phyloP scores from a whole-genome alignment of 2,888 invertebrate species.

The Diaprepes abbreviatus region DNA sequence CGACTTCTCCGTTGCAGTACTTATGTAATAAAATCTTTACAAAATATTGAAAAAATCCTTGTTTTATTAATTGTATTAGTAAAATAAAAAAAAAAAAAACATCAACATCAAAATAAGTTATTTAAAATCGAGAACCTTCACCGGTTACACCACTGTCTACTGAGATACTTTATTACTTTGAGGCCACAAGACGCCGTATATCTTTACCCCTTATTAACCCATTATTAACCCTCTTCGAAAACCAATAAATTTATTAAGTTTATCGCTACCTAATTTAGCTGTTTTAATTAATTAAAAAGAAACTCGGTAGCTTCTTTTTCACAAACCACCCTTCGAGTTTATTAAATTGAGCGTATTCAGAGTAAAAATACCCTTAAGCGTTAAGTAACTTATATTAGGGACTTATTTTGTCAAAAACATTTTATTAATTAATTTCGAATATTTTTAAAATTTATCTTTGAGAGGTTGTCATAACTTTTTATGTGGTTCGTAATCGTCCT shows the following conservation, averaged over 20 bases:
- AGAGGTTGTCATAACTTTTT: not conserved
- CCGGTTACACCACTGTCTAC: not conserved
- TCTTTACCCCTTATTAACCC: slow-evolving; percentile 15
- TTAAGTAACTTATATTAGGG: not conserved
- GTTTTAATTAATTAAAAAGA: slow-evolving; percentile 28
- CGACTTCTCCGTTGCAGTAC: too few relatives aligned
- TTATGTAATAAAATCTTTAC: too few relatives aligned
- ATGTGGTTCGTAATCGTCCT: too few relatives aligned
- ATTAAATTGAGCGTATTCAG: slow-evolving; percentile 11
- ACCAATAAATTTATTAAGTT: slow-evolving; percentile 30
- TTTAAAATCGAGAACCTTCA: too few relatives aligned
- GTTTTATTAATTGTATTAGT: too few relatives aligned
- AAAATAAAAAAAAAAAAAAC: too few relatives aligned
- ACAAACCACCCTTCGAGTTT: slow-evolving; percentile 7
- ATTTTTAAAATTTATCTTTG: not conserved
- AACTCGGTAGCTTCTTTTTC: slow-evolving; percentile 5
- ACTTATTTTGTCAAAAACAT: not conserved
- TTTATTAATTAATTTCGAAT: not conserved
- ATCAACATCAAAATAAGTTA: too few relatives aligned
- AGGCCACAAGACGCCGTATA: not conserved
- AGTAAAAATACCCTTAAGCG: slow-evolving; percentile 1
- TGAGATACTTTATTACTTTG: slow-evolving; percentile 16
- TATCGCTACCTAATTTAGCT: slow-evolving; percentile 24
- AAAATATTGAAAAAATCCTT: too few relatives aligned
- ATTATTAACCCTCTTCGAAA: slow-evolving; percentile 26